These are phyloP conservation scores for Amphiprion percula DNA, from an alignment of 2,113 vertebrate genomes.

Conservation along the genomic window DNA sequence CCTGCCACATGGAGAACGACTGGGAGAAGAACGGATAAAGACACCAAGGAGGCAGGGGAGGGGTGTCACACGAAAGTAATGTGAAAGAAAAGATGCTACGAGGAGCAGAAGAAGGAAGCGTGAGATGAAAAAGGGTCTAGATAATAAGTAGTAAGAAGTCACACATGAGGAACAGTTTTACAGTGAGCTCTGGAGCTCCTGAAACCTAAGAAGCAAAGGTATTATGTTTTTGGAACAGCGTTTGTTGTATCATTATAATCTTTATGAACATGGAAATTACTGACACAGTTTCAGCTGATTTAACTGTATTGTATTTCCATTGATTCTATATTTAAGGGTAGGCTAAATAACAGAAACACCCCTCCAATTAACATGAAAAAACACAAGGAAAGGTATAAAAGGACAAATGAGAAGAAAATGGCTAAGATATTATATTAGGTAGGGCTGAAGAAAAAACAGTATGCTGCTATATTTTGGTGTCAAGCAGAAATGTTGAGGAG, in stretches of 20 bases:
- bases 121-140: neutral
- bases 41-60: slow-evolving; percentile 6
- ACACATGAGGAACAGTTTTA: neutral
- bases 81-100: slow-evolving; percentile 13
- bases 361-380: too few relatives aligned
- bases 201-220: neutral
- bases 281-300: too few relatives aligned
- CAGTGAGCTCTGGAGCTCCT: neutral
- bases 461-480: neutral
- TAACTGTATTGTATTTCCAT: too few relatives aligned
- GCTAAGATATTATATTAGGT: neutral
- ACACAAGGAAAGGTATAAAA: neutral
- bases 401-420: slow-evolving; percentile 1
- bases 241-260: neutral
- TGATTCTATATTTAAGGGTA: too few relatives aligned
- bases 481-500: too few relatives aligned
- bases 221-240: too few relatives aligned
- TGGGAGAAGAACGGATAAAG: slow-evolving; percentile 30
- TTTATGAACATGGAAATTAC: neutral
- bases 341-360: too few relatives aligned
- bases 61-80: slow-evolving; percentile 36
- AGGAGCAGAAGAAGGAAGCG: neutral
- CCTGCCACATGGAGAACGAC: slow-evolving; percentile 49
- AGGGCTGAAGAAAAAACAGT: too few relatives aligned
- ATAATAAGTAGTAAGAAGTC: neutral